phyloP scores from a whole-genome alignment of 2,888 invertebrate species.

The Magallana nippona region DNA sequence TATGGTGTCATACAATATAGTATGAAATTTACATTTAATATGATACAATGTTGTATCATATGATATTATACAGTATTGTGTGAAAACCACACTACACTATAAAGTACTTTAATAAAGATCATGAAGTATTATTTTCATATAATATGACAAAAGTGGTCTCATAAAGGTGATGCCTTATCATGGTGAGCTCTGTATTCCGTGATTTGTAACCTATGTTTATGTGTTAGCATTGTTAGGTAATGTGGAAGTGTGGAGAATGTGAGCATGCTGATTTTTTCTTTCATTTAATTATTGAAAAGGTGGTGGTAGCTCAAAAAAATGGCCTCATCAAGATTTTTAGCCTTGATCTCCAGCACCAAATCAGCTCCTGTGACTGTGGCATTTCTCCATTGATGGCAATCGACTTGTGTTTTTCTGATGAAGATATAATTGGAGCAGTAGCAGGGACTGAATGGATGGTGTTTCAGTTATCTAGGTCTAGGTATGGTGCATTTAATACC shows the following conservation, averaged over 20 bases:
- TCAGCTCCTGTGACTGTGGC: conserved; percentile 83
- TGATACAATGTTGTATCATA: too few species aligned
- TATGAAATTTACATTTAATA: too few species aligned
- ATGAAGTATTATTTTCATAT: too few species aligned
- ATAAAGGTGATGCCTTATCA: too few species aligned
- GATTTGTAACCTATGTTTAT: not conserved
- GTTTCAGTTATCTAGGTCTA: conserved; percentile 86
- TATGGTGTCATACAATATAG: too few species aligned
- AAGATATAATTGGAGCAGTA: conserved; percentile 84
- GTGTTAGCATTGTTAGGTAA: too few species aligned
- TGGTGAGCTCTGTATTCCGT: not conserved
- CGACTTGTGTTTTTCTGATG: conserved; percentile 85
- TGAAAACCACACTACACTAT: too few species aligned
- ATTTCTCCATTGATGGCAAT: conserved; percentile 85
- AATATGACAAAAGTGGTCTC: too few species aligned
- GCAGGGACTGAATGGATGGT: conserved; percentile 85
- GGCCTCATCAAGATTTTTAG: conserved; percentile 89
- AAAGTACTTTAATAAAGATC: too few species aligned
- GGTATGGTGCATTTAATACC: conserved; percentile 80
- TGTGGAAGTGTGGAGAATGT: not conserved
- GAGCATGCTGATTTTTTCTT: not conserved
- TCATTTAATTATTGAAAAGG: conserved; percentile 63
- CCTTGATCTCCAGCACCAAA: conserved; percentile 83
- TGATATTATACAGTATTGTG: too few species aligned
- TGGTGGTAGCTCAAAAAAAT: conserved; percentile 88